Base-by-base conservation (phyloP, 2,113 vertebrate genomes). In the Urocolius indicus region DNA sequence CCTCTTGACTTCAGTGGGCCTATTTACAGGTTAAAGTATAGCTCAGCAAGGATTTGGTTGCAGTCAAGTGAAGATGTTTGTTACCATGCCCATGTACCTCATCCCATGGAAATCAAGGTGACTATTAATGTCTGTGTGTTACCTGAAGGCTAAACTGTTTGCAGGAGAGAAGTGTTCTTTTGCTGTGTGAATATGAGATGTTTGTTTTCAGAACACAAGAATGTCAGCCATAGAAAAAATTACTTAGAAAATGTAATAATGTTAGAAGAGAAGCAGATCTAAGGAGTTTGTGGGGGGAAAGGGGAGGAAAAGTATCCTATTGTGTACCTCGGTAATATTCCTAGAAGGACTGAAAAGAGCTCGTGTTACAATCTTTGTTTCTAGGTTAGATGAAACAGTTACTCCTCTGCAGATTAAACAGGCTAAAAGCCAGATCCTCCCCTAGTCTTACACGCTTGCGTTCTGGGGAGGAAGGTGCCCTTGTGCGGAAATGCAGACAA, bases 351-450 rank as follows among this genome's bases (percentile, higher is more conserved):
- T 65, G 15, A 45, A 72, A 96, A 68, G 87, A 89, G 80, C 52
- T 97, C 49, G 45, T 69, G 62, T 30, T 92, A 82, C 10, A 30
- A 91, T 94, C 75, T 95, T 89, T 82, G 88, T 88, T 91, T 95
- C 72, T 90, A 36, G 14, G 5, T 65, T 90, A 67, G 65, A 74
- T 81, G 80, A 97, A 84, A n/a, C 51, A 80, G 78, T 83, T 38
- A 87, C 91, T 98, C 78, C 43, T 87, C 59, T 96, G 52, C 49
- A 90, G 32, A 84, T 91, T 51, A 94, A 95, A 96, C 76, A 91
- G 62, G n/a, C 73, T 79, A 78, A 96, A 91, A 81, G 2, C 3
- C 8, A 76, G 13, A 29, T 55, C 10, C 12, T 48, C 7, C 62
- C 11, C 12, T 29, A 38, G 22, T 46, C 51, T 85, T 38, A 38